Evolutionary conservation across 1,140 invertebrate species (phyloP).

Genomic region (Stegodyphus dumicola): DNA sequence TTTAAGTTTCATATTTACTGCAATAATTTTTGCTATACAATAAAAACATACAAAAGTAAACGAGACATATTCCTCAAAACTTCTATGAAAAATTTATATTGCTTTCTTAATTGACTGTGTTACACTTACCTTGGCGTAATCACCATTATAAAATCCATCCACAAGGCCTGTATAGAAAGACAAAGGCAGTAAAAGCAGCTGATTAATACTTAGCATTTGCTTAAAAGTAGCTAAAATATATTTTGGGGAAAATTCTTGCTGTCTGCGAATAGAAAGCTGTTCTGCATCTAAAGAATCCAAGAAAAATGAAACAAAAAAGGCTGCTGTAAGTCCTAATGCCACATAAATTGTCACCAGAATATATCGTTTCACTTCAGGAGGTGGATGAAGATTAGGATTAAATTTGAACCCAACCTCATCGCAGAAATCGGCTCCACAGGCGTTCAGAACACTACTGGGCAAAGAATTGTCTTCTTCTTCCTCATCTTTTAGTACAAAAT

Average conservation of each 20-base stretch:
- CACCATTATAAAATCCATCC: constrained; percentile 2
- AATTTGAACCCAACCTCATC: not conserved
- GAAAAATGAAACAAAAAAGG: not conserved
- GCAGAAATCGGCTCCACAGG: constrained; percentile 12
- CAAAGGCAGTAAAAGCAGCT: constrained; percentile 7
- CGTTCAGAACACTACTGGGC: not conserved
- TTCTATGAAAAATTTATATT: too few relatives aligned
- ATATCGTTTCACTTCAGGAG: not conserved
- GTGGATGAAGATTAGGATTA: not conserved
- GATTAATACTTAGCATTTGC: not conserved
- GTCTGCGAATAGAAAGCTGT: not conserved
- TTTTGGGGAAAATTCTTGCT: not conserved
- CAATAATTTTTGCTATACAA: too few relatives aligned
- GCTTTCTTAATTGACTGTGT: not conserved
- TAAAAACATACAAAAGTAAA: too few relatives aligned
- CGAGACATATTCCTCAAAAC: too few relatives aligned
- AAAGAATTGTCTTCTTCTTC: not conserved
- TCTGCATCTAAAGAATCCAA: constrained; percentile 1
- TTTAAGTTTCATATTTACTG: too few relatives aligned
- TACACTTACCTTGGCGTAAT: constrained; percentile 2
- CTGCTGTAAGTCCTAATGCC: not conserved
- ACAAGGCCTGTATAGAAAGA: not conserved
- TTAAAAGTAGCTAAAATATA: not conserved
- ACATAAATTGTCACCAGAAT: constrained; percentile 1
- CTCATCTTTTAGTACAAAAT: not conserved